These are phyloP conservation scores for Orthosia gothica DNA, from an alignment of 2,888 invertebrate genomes.

Conservation along the genomic window DNA sequence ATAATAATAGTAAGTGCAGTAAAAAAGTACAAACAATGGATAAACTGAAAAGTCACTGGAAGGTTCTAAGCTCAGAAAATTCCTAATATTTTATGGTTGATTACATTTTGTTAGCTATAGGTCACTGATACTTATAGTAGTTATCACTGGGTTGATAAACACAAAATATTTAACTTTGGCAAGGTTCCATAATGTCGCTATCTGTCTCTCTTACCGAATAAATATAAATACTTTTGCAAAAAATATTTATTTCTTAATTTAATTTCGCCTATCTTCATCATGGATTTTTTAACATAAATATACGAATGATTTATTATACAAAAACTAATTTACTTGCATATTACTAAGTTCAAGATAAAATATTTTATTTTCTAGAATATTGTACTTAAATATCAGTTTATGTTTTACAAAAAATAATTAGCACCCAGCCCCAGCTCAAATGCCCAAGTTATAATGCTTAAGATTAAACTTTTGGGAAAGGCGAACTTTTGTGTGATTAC, in stretches of 20 bases:
- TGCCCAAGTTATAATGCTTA: not conserved
- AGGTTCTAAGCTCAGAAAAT: not conserved
- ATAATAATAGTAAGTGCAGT: too few species aligned
- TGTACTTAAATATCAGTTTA: not conserved
- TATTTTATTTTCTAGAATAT: not conserved
- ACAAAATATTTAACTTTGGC: not conserved
- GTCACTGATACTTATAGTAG: not conserved
- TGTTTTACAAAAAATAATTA: conserved; percentile 9
- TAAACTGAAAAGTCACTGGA: conserved; percentile 6
- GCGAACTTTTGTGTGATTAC: conserved; percentile 25
- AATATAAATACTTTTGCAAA: not conserved
- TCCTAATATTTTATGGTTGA: not conserved
- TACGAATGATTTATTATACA: not conserved
- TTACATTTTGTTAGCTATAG: not conserved
- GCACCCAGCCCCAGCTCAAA: too few species aligned
- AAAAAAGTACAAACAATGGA: too few species aligned
- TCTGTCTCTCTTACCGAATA: not conserved
- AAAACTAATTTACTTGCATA: not conserved
- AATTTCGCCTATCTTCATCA: not conserved
- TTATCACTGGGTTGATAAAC: not conserved
- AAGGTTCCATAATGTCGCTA: not conserved
- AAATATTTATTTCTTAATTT: not conserved
- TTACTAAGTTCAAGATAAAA: not conserved
- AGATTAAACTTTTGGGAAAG: conserved; percentile 14
- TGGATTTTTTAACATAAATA: not conserved